Base-by-base conservation (phyloP, 1,140 invertebrate species). In the Stegodyphus mimosarum region DNA sequence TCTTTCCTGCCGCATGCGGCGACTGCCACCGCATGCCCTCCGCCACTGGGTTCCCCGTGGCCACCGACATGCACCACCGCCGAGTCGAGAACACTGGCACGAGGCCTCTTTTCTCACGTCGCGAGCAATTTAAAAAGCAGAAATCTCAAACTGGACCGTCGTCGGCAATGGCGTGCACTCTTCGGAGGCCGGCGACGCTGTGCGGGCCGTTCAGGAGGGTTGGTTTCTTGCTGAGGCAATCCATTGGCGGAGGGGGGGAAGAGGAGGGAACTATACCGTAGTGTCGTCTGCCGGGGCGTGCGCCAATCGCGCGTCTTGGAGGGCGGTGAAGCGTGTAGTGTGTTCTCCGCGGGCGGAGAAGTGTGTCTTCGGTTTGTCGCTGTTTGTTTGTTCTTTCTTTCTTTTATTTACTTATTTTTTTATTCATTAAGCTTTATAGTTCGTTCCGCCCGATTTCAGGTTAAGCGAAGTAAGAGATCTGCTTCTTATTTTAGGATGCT, bases 221-320 rank as follows among this genome's bases (percentile, higher is more conserved):
- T 33, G 64, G 64, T 66, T 53, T 79, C 76, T n/a, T 70, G 67
- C 70, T 64, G 63, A 64, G 11, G 33, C 64, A 60, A 80, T 50
- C 69, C 53, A 80, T 80, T 80, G 78, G 78, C 70, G 71, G 79
- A 64, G n/a, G 79, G 67, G 67, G 53, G 48, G 67, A 60, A 52
- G 66, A 50, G 9, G 64, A 64, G 17, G 53, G 69, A 33, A 66
- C 64, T 33, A 33, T 33, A 33, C 33, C 33, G 33, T 33, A 33
- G 33, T 71, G 69, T 71, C 69, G 69, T 18, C 17, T 10, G 51
- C 13, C 11, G 71, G 50, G 71, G 49, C 79, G 79, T 71, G 79
- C 71, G 79, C 79, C 79, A 74, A 83, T 74, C 79, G 79, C 60
- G 79, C 53, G 74, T 50, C 74, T 15, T 11, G 63, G 74, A 50